phyloP scores from a whole-genome alignment of 1,140 invertebrate species.

The Tetragnatha versicolor region DNA sequence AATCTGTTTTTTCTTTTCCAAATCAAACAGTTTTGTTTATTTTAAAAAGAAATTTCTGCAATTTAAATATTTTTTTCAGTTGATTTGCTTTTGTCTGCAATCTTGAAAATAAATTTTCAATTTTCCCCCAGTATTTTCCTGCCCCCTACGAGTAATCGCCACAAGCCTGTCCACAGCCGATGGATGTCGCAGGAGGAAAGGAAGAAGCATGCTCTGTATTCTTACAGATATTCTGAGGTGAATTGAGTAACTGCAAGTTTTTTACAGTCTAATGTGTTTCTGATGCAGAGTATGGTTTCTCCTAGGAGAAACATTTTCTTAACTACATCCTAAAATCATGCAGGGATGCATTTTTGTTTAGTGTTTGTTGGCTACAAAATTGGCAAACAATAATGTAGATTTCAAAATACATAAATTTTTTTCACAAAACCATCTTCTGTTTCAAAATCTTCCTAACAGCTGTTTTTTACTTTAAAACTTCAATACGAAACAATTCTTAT shows the following conservation, averaged over 20 bases:
- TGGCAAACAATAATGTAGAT: neutral
- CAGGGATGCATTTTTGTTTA: neutral
- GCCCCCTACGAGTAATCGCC: neutral
- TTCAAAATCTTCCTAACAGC: no score
- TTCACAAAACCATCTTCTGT: no score
- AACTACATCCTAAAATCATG: neutral
- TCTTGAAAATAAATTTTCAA: neutral
- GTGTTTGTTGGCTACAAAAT: neutral
- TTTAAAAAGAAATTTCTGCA: no score
- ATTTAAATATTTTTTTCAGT: no score
- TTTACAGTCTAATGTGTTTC: neutral
- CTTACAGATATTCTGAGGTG: neutral
- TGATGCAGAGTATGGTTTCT: neutral
- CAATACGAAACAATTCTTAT: no score
- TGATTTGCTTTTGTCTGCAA: neutral
- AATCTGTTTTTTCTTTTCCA: no score
- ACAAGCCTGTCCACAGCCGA: conserved; percentile 3
- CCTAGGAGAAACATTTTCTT: neutral
- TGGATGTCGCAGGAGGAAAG: neutral
- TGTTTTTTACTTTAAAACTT: no score
- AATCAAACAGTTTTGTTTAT: no score
- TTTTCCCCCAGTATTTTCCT: neutral
- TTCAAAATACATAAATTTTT: neutral
- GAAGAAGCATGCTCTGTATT: conserved; percentile 15
- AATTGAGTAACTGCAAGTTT: no score